Evolutionary conservation across 2,113 vertebrate genomes (phyloP).

Genomic region (Plestiodon gilberti): DNA sequence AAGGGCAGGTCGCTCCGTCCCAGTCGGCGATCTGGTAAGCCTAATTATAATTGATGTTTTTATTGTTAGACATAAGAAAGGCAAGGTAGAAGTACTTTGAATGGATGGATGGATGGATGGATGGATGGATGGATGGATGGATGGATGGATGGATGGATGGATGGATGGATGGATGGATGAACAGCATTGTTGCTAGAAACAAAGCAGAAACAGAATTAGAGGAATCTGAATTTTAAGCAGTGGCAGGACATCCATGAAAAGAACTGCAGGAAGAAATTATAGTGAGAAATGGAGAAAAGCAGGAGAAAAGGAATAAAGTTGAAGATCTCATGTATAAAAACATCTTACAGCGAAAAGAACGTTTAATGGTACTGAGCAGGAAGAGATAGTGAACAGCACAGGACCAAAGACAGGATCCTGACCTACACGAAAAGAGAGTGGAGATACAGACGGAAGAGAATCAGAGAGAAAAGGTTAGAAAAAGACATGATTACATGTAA

Average conservation of each 20-base stretch:
- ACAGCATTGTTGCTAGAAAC: neutral
- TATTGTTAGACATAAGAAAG: neutral
- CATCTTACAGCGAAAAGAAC: neutral
- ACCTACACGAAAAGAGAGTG: too few relatives aligned
- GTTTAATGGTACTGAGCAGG: neutral
- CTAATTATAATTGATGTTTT: too few relatives aligned
- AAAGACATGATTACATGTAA: neutral
- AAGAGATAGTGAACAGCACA: neutral
- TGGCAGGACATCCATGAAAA: neutral
- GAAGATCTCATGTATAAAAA: neutral
- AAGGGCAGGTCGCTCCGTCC: too few relatives aligned
- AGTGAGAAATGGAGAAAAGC: neutral
- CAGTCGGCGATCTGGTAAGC: too few relatives aligned
- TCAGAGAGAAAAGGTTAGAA: too few relatives aligned
- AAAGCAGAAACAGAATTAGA: neutral
- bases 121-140: too few relatives aligned
- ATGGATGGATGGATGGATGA: neutral
- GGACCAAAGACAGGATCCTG: neutral
- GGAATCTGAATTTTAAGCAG: neutral
- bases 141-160: too few relatives aligned
- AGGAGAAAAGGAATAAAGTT: neutral
- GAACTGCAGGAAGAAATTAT: neutral
- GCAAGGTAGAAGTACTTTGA: neutral
- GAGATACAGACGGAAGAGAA: neutral
- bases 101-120: too few relatives aligned